Percentiles rank a stretch among this genome's conserved stretches.
Evolutionary conservation across 2,888 invertebrate species (phyloP).

Genomic region (Lithophane ornitopus): DNA sequence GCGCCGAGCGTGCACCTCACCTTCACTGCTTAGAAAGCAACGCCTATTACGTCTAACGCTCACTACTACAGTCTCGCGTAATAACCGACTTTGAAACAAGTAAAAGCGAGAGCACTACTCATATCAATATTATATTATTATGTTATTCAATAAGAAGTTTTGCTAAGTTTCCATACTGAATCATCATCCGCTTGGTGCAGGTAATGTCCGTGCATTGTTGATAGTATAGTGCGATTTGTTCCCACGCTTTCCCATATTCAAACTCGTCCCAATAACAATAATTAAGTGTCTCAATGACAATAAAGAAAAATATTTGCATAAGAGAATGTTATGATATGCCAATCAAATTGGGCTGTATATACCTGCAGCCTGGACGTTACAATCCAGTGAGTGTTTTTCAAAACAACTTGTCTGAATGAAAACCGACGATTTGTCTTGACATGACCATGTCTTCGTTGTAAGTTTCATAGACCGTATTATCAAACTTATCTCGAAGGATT

Average conservation of each 20-base stretch:
- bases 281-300: slow-evolving; percentile 75
- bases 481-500: slow-evolving; percentile 1
- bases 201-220: slow-evolving; percentile 58
- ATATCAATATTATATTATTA: slow-evolving; percentile 64
- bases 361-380: slow-evolving; percentile 66
- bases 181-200: slow-evolving; percentile 52
- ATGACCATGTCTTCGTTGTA: slow-evolving; percentile 12
- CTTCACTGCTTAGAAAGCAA: slow-evolving; percentile 90
- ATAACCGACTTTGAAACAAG: slow-evolving; percentile 75
- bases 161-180: slow-evolving; percentile 48
- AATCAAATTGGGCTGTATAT: slow-evolving; percentile 77
- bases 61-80: slow-evolving; percentile 70
- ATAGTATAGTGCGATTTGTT: slow-evolving; percentile 62
- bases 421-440: slow-evolving; percentile 46
- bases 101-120: slow-evolving; percentile 85
- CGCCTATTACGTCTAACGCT: slow-evolving; percentile 84
- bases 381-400: slow-evolving; percentile 74
- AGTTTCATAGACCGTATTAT: slow-evolving; percentile 8
- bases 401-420: slow-evolving; percentile 73
- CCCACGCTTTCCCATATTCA: slow-evolving; percentile 76
- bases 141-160: slow-evolving; percentile 53
- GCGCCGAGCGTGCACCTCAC: slow-evolving; percentile 85
- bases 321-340: slow-evolving; percentile 79
- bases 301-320: slow-evolving; percentile 83
- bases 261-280: slow-evolving; percentile 75